A percentile compares a stretch with the other conserved stretches of the same genome.
Evolutionary conservation across 2,888 invertebrate genomes (phyloP).

Genomic region (Xiphydria camelus): DNA sequence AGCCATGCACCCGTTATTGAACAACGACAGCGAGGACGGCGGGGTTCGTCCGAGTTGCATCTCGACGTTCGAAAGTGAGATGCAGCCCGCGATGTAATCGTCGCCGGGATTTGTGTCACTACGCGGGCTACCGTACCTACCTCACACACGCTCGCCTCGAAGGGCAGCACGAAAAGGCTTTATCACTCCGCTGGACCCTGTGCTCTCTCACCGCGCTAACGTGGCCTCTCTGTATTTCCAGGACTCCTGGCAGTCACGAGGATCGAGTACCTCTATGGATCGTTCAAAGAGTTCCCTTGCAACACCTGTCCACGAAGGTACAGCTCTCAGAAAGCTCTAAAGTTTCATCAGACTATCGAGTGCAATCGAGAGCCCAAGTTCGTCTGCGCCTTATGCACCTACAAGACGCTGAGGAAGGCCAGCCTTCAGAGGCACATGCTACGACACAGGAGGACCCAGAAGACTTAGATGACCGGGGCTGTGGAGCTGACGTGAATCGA

Average conservation of each 20-base stretch:
- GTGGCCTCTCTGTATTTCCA: slow-evolving; percentile 12
- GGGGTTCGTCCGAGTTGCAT: too few species aligned
- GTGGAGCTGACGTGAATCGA: too few species aligned
- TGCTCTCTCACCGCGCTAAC: too few species aligned
- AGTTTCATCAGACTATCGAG: slow-evolving; percentile 38
- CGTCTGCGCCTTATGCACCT: slow-evolving; percentile 40
- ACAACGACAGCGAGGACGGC: slow-evolving; percentile 1
- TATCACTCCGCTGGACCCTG: too few species aligned
- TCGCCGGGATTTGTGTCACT: too few species aligned
- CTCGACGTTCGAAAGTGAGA: too few species aligned
- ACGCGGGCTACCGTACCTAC: too few species aligned
- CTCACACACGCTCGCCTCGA: too few species aligned
- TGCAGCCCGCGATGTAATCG: too few species aligned
- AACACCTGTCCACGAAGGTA: slow-evolving; percentile 33
- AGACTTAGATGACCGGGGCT: too few species aligned
- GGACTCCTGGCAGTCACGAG: slow-evolving; percentile 2
- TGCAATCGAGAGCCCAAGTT: slow-evolving; percentile 39
- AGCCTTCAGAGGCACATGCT: slow-evolving; percentile 41
- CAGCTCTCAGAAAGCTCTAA: slow-evolving; percentile 32
- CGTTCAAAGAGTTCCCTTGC: slow-evolving; percentile 25
- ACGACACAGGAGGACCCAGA: slow-evolving; percentile 23
- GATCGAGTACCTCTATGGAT: slow-evolving; percentile 9
- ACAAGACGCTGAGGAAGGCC: slow-evolving; percentile 39
- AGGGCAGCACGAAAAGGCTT: too few species aligned
- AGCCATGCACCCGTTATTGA: not conserved